Evolutionary conservation across 2,888 invertebrate genomes (phyloP).

Genomic region (Gastracanthus pulcherrimus): DNA sequence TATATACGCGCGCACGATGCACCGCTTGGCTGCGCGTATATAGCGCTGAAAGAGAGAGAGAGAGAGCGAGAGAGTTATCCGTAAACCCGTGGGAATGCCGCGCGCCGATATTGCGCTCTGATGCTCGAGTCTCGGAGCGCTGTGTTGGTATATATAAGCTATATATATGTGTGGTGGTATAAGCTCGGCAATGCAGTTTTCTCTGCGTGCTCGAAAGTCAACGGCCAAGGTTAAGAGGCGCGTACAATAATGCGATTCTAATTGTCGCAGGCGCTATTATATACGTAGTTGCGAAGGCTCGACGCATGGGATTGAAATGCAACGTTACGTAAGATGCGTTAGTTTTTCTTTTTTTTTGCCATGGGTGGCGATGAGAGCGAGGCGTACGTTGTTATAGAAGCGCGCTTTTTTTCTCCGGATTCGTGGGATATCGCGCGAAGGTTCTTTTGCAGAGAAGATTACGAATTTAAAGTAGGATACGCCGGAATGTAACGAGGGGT

Average conservation of each 20-base stretch:
- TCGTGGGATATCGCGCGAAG: too few relatives aligned
- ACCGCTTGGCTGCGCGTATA: neutral
- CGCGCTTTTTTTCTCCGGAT: too few relatives aligned
- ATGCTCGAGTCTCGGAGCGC: neutral
- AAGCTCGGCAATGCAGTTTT: neutral
- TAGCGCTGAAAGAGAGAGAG: neutral
- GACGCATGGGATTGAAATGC: neutral
- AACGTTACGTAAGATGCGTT: neutral
- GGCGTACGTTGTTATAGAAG: too few relatives aligned
- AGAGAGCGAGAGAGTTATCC: conserved; percentile 1
- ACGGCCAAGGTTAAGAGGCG: conserved; percentile 38
- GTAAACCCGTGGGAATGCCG: conserved; percentile 49
- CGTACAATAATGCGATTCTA: conserved; percentile 7
- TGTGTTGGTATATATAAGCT: too few relatives aligned
- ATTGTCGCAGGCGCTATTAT: neutral
- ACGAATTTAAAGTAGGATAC: too few relatives aligned
- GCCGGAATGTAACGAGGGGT: too few relatives aligned
- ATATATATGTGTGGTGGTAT: neutral
- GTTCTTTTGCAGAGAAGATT: too few relatives aligned
- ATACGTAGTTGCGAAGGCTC: too few relatives aligned
- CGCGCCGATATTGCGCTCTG: neutral
- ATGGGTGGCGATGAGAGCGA: neutral
- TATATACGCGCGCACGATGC: neutral
- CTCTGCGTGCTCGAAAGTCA: conserved; percentile 43
- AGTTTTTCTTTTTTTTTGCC: neutral